These are phyloP conservation scores for Cynopterus brachyotis DNA, from an alignment of 2,113 vertebrate genomes.

Conservation along the genomic window DNA sequence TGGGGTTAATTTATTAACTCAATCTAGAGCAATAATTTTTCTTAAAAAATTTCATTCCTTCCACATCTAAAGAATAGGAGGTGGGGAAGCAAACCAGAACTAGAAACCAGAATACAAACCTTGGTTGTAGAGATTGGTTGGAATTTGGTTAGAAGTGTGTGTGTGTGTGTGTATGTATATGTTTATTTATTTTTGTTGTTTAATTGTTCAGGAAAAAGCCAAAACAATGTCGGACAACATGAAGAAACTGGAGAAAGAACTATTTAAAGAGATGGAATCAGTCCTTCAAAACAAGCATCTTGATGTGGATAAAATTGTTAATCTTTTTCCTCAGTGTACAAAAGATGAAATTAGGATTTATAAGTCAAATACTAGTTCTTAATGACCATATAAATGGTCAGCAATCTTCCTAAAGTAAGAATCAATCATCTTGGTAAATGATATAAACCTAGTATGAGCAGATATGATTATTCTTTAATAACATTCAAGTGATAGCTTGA, in stretches of 20 bases:
- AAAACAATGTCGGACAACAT: constrained; percentile 85
- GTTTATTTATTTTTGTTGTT: constrained; percentile 20
- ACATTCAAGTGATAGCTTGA: not conserved
- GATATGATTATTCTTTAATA: constrained; percentile 45
- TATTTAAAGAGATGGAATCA: constrained; percentile 87
- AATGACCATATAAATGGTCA: constrained; percentile 4
- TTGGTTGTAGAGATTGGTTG: not conserved
- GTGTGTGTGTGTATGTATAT: not conserved
- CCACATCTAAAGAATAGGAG: constrained; percentile 1
- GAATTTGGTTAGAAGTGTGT: constrained; percentile 15
- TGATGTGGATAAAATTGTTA: constrained; percentile 80
- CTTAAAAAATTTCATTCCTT: constrained; percentile 31
- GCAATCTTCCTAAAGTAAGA: constrained; percentile 23
- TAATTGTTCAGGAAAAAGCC: constrained; percentile 86
- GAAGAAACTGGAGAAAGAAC: constrained; percentile 88
- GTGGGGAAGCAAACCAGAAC: not conserved
- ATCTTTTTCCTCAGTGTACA: constrained; percentile 87
- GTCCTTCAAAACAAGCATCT: constrained; percentile 83
- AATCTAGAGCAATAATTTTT: constrained; percentile 12
- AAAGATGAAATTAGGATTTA: constrained; percentile 90
- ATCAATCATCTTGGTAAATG: not conserved
- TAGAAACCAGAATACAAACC: constrained; percentile 20
- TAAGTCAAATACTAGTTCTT: constrained; percentile 66
- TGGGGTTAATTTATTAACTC: constrained; percentile 5
- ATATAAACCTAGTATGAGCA: not conserved